phyloP scores from a whole-genome alignment of 2,888 invertebrate genomes.

The Chrysodeixis includens region DNA sequence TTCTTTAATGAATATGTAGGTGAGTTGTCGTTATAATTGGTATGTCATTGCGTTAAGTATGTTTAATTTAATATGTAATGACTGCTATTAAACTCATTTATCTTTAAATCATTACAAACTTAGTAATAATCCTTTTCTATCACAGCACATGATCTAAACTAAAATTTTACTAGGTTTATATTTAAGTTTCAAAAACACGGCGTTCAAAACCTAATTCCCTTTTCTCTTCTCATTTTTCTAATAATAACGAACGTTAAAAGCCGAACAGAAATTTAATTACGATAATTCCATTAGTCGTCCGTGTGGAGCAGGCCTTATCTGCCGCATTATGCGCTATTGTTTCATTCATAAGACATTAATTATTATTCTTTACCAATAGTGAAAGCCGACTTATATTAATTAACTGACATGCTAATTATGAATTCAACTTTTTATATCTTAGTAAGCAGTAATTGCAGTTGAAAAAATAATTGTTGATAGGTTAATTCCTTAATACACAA shows the following conservation, averaged over 20 bases:
- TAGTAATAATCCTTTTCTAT: too few relatives aligned
- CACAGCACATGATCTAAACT: too few relatives aligned
- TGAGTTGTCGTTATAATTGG: background rate
- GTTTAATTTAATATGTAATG: too few relatives aligned
- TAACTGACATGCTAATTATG: constrained; percentile 21
- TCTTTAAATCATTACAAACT: background rate
- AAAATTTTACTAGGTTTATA: too few relatives aligned
- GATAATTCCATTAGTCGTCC: constrained; percentile 20
- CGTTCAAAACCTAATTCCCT: too few relatives aligned
- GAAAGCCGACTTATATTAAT: constrained; percentile 38
- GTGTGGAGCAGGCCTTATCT: constrained; percentile 21
- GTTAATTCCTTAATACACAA: background rate
- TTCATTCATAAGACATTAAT: constrained; percentile 46
- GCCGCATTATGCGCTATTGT: constrained; percentile 43
- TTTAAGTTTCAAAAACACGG: too few relatives aligned
- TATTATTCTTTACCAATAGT: constrained; percentile 38
- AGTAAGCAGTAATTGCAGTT: background rate
- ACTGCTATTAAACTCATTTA: background rate
- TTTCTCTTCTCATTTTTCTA: background rate
- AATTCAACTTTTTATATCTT: background rate
- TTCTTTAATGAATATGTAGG: too few relatives aligned
- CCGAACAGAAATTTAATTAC: constrained; percentile 12
- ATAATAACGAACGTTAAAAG: constrained; percentile 22
- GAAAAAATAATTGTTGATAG: background rate
- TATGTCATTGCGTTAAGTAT: too few relatives aligned